Evolutionary conservation across 2,113 vertebrate genomes (phyloP), one percentile per base, ranked within the genome.

Genomic region (Artemisiospiza belli): DNA sequence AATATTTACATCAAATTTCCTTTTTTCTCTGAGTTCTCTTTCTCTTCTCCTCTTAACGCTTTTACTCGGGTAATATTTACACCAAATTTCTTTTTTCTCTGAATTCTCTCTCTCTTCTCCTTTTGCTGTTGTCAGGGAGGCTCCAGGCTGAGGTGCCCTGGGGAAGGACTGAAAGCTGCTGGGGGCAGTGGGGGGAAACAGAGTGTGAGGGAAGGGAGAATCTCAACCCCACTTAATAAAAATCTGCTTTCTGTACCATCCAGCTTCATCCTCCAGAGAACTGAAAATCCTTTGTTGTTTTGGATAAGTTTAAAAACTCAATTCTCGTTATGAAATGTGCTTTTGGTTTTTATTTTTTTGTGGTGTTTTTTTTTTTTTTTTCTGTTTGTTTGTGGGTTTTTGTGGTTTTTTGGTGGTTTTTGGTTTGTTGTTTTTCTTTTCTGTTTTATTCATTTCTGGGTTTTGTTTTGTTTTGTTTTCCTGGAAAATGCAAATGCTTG

Each of bases 331-430:
- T 15, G 39, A 87, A 49, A 51, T 67, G 37, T 62, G 20, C 2
- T 46, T 49, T 41, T 10, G 22, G 21, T 6, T 7, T 39, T 12
- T 12, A 12, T 39, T 39, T 28, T 24, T 49, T 41, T 49, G 14
- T 37, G 15, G 15, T 31, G 25, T 8, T 17, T 4, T 39, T 37
- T 9, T 41, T 33, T 39, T 37, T 11, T 41, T 33, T 43, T 19
- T 5, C 2, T 37, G 3, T 25, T 18, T 44, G 4, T 14, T 5
- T 52, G 19, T n/a, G 24, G 8, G 1, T 12, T 49, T 28, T 52
- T 52, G 19, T 27, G 10, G 43, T 4, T 20, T 33, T 49, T 59
- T 18, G 14, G 2, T 15, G 46, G 18, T 3, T 68, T 49, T 33
- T 37, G n/a, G 21, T 51, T 51, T 21, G 28, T 47, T 20, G 16